phyloP scores from a whole-genome alignment of 1,140 invertebrate species.

The Drosophila repleta region DNA sequence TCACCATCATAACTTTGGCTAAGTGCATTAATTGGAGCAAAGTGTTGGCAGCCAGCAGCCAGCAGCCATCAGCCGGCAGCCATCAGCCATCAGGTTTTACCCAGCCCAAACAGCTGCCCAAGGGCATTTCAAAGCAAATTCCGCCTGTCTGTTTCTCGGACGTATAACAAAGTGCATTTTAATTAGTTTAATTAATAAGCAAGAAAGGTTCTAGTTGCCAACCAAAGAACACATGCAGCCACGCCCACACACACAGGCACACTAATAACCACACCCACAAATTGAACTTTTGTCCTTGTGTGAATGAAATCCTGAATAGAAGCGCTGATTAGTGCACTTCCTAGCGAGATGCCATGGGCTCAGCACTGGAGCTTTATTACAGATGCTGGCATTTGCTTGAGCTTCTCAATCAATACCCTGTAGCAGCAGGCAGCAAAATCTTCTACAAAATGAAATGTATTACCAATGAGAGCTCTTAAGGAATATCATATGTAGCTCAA shows the following conservation, averaged over 20 bases:
- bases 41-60: conserved; percentile 26
- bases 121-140: conserved; percentile 1
- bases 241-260: not conserved
- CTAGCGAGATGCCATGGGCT: not conserved
- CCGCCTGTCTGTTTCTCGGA: not conserved
- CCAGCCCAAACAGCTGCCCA: not conserved
- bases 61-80: not conserved
- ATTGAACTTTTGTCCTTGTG: conserved; percentile 51
- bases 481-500: too few relatives aligned
- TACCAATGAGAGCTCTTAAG: too few relatives aligned
- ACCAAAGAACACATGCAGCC: not conserved
- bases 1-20: conserved; percentile 35
- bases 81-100: not conserved
- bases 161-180: conserved; percentile 53
- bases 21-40: conserved; percentile 55
- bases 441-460: too few relatives aligned
- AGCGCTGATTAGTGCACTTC: conserved; percentile 45
- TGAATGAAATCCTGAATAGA: conserved; percentile 40
- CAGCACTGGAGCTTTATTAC: not conserved
- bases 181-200: conserved; percentile 78
- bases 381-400: not conserved
- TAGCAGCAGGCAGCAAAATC: too few relatives aligned
- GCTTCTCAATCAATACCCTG: too few relatives aligned
- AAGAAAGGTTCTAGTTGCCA: conserved; percentile 27
- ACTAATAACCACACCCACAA: conserved; percentile 11